A percentile compares a stretch with the other conserved stretches of the same genome.
Conservation (phyloP, 2,113 vertebrate genomes). For the Chlamydotis undulata region DNA sequence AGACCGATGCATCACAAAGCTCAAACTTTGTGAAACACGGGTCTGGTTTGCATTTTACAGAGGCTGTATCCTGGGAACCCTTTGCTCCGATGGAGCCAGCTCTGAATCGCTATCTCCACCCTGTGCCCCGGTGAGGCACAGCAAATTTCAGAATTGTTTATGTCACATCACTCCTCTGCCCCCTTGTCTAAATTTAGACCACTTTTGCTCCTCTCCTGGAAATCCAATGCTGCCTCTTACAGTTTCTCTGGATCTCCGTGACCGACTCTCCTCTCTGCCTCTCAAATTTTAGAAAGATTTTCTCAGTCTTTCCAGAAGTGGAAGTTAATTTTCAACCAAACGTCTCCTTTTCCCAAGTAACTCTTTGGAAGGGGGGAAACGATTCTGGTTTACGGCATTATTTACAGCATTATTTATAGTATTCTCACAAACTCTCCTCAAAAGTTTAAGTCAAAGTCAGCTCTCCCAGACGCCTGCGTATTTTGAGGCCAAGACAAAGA, state of each 20-base stretch:
- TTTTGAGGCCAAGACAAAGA: background rate
- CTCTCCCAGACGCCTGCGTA: fast-evolving
- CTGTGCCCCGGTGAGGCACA: background rate
- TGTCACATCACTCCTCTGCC: background rate
- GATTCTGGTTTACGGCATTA: background rate
- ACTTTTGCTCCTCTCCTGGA: background rate
- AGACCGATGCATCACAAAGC: background rate
- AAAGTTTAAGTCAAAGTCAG: background rate
- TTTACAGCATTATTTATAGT: background rate
- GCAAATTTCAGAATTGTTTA: background rate
- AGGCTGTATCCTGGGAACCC: background rate
- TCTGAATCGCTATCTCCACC: conserved; percentile 10
- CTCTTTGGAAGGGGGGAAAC: background rate
- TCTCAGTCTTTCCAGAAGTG: background rate
- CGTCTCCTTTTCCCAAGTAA: background rate
- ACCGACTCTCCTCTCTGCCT: too few relatives aligned
- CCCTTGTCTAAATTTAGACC: background rate
- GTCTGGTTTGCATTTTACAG: background rate
- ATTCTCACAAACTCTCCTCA: background rate
- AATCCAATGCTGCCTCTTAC: background rate
- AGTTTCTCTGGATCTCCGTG: background rate
- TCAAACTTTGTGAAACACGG: background rate
- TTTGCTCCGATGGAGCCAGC: background rate
- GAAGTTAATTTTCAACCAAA: background rate
- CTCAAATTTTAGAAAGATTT: background rate